These are phyloP conservation scores for Saccostrea glomerata DNA, from an alignment of 1,140 invertebrate genomes.

Conservation along the genomic window DNA sequence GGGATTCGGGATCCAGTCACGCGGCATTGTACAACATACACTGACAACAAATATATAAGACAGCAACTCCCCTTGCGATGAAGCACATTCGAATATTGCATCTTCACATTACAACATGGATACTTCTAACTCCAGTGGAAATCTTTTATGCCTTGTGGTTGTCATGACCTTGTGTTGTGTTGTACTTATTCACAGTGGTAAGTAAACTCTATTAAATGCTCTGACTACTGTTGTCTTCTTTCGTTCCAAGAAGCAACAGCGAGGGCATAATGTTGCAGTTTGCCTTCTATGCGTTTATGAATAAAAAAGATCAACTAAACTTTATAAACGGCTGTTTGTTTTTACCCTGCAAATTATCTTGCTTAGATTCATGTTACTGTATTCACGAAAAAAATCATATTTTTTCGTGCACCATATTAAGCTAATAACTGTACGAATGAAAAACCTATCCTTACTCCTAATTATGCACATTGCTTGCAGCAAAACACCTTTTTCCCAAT, in stretches of 20 bases:
- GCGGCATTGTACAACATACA: conserved; percentile 21
- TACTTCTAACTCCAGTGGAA: not conserved
- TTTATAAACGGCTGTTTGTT: too few species aligned
- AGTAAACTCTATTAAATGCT: not conserved
- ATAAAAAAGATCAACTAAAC: too few species aligned
- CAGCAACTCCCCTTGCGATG: conserved; percentile 7
- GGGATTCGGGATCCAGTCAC: conserved; percentile 22
- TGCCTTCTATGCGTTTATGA: too few species aligned
- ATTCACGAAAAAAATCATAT: not conserved
- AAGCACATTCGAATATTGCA: conserved; percentile 29
- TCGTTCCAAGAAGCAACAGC: not conserved
- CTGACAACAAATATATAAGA: conserved; percentile 31
- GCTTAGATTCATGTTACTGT: not conserved
- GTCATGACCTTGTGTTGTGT: not conserved
- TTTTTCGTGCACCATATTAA: not conserved
- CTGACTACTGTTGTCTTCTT: not conserved
- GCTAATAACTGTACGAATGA: not conserved
- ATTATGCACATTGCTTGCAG: not conserved
- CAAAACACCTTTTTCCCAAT: not conserved
- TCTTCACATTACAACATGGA: conserved; percentile 30
- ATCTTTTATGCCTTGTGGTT: not conserved
- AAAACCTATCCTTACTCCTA: not conserved
- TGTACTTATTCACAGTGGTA: not conserved
- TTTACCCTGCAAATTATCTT: too few species aligned
- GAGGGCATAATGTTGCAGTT: not conserved